Conservation (phyloP, 2,888 invertebrate species). For the Uropetala carovei region DNA sequence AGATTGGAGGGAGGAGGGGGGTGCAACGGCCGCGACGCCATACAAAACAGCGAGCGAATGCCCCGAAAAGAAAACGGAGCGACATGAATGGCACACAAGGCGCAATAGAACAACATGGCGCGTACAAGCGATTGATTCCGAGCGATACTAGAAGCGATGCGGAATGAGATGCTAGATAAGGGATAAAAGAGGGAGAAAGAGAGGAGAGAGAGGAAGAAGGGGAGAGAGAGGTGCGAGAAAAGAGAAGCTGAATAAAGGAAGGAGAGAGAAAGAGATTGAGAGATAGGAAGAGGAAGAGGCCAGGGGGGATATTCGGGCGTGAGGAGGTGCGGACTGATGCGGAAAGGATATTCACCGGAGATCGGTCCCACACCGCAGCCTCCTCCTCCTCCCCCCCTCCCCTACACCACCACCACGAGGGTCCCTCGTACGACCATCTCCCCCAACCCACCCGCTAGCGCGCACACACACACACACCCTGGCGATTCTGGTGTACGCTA, state of each 20-base stretch:
- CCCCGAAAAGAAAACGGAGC: constrained; percentile 31
- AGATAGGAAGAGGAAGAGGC: not conserved
- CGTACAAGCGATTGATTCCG: constrained; percentile 28
- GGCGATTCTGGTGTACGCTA: constrained; percentile 46
- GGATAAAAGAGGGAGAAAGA: not conserved
- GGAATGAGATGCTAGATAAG: not conserved
- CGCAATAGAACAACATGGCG: not conserved
- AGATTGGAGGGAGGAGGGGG: not conserved
- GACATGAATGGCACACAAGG: constrained; percentile 4
- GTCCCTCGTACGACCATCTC: too few relatives aligned
- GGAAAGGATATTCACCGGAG: constrained; percentile 45
- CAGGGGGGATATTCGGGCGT: not conserved
- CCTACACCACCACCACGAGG: not conserved
- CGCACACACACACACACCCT: not conserved
- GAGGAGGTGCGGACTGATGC: not conserved
- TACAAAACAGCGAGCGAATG: not conserved
- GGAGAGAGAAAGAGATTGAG: not conserved
- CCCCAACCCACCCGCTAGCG: not conserved
- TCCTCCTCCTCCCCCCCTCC: not conserved
- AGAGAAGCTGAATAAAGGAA: not conserved
- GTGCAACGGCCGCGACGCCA: not conserved
- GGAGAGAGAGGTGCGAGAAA: not conserved
- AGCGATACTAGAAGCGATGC: too few relatives aligned
- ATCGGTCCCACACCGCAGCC: not conserved
- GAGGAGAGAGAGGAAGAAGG: not conserved